These are phyloP conservation scores for Podilymbus podiceps DNA, from an alignment of 2,113 vertebrate genomes.

Conservation along the genomic window DNA sequence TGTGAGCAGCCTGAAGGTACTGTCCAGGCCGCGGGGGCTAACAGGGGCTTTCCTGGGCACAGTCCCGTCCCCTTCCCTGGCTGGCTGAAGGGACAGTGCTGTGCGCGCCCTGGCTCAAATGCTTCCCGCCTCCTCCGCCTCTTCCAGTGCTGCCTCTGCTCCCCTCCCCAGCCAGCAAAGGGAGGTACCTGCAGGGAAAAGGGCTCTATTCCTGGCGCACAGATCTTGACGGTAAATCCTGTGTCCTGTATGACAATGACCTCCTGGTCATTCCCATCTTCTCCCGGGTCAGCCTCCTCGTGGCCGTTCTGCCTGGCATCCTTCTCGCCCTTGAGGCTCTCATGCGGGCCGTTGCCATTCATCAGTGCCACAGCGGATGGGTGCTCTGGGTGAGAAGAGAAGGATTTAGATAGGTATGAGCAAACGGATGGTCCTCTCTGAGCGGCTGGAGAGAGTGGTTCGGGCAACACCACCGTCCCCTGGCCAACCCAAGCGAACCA, in stretches of 20 bases:
- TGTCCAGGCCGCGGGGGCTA: background rate
- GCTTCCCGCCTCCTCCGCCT: background rate
- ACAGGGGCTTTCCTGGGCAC: background rate
- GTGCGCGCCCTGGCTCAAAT: background rate
- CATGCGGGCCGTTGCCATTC: conserved; percentile 85
- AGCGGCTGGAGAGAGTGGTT: background rate
- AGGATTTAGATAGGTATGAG: background rate
- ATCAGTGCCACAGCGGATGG: conserved; percentile 81
- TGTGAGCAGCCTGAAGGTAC: background rate
- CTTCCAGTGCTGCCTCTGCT: background rate
- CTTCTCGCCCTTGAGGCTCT: conserved; percentile 74
- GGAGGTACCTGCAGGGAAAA: conserved; percentile 90
- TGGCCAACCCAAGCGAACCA: background rate
- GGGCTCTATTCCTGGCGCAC: conserved; percentile 89
- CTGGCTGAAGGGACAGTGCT: background rate
- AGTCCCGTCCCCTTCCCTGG: background rate
- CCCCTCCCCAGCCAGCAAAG: background rate
- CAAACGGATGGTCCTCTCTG: background rate
- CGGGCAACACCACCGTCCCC: rapidly evolving
- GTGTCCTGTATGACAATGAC: conserved; percentile 99
- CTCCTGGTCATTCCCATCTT: conserved; percentile 92
- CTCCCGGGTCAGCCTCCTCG: conserved; percentile 76
- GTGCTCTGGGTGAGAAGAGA: conserved; percentile 71
- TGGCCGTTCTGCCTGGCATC: conserved; percentile 79
- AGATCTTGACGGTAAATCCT: conserved; percentile 95